Percentiles rank a stretch among this genome's conserved stretches.
Evolutionary conservation across 2,113 vertebrate genomes (phyloP).

Genomic region (Gymnogyps californianus): DNA sequence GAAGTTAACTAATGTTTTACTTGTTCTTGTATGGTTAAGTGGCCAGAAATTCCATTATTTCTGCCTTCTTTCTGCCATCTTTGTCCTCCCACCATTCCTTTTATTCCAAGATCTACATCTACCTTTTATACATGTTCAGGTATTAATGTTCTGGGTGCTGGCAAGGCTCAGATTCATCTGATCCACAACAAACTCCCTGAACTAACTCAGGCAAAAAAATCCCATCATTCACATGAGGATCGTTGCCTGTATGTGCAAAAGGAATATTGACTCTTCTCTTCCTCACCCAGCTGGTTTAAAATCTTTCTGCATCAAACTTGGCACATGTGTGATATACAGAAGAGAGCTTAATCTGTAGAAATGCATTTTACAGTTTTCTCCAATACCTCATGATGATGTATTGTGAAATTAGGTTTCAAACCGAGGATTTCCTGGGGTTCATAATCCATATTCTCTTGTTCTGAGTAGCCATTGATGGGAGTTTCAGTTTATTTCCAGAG

Average conservation of each 20-base stretch:
- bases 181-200: neutral
- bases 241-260: neutral
- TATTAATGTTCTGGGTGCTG: neutral
- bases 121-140: neutral
- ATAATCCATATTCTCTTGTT: neutral
- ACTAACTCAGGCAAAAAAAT: neutral
- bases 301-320: neutral
- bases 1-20: neutral
- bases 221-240: neutral
- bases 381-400: neutral
- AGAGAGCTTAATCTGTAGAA: neutral
- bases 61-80: neutral
- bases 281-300: neutral
- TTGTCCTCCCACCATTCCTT: neutral
- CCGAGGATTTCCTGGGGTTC: neutral
- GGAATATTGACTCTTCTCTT: neutral
- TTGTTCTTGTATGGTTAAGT: neutral
- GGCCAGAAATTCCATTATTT: neutral
- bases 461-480: neutral
- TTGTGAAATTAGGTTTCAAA: neutral
- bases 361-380: neutral
- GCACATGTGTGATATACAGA: neutral
- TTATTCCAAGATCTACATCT: neutral
- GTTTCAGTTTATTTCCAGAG: neutral
- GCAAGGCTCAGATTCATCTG: neutral